A percentile compares a stretch with the other conserved stretches of the same genome.
Conservation (phyloP, 2,797 vertebrate species). For the Lindbergichthys nudifrons region DNA sequence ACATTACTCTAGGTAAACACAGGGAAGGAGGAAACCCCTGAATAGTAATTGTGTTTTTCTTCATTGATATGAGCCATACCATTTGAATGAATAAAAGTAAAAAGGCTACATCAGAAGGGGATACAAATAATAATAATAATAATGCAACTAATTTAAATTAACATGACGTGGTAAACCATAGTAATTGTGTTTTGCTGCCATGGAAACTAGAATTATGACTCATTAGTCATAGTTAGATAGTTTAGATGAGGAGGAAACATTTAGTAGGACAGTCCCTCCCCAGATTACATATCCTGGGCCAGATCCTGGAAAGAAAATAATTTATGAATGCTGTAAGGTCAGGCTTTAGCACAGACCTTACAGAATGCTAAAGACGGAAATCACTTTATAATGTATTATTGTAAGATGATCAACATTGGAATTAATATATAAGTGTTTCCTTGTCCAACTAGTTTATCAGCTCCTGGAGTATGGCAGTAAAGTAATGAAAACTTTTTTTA, state of each 20-base stretch:
- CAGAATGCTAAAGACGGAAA: neutral
- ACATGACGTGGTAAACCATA: neutral
- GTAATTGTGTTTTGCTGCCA: slow-evolving; percentile 28
- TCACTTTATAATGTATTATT: neutral
- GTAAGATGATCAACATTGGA: neutral
- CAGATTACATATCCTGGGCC: slow-evolving; percentile 42
- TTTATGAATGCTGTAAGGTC: neutral
- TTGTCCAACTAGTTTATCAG: neutral
- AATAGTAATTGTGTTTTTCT: slow-evolving; percentile 6
- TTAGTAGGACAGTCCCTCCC: neutral
- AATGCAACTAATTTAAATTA: too few relatives aligned
- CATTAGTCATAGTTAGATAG: neutral
- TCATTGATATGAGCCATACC: too few relatives aligned
- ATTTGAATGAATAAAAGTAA: too few relatives aligned
- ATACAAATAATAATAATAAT: too few relatives aligned
- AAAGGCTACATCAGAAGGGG: too few relatives aligned
- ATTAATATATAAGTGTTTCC: neutral
- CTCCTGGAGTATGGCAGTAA: neutral
- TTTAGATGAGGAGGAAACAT: neutral
- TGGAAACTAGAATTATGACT: slow-evolving; percentile 10
- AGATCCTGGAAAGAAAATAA: slow-evolving; percentile 17
- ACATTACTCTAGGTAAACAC: too few relatives aligned
- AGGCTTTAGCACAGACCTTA: too few relatives aligned
- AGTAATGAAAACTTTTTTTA: slow-evolving; percentile 11
- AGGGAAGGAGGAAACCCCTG: neutral